Base-by-base conservation (phyloP, 1,140 invertebrate genomes). In the Hycleus phaleratus region DNA sequence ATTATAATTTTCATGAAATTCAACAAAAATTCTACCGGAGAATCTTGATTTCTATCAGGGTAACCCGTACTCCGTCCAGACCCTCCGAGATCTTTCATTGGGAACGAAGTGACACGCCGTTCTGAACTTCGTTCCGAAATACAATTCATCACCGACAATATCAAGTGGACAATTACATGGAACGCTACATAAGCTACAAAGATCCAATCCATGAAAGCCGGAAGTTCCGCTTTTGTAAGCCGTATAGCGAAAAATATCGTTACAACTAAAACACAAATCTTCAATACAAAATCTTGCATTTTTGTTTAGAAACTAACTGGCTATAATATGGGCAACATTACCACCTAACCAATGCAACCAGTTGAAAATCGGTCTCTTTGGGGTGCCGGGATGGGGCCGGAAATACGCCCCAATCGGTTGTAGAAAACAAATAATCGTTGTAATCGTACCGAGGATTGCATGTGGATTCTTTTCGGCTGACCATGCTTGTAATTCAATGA, bases 281-380 rank as follows among this genome's bases (percentile, higher is more conserved):
- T 12, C 9, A 38, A 12, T 4, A 55, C 39, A 18, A 18, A 18
- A 18, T 18, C 18, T 18, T 18, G 10, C n/a, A 44, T 42, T 42
- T 25, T 32, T 32, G 1, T 32, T 2, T 38, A 49, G 39, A 47
- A 56, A 82, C 85, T 83, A 80, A 95, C 93, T 90, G 69, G 84
- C 91, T 53, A 95, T 78, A 63, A 95, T 91, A 71, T 95, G 91
- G 2, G 93, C 93, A n/a, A 84, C 75, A 73, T 95, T 97, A 46
- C 95, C 95, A 61, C 92, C 82, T 43, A 91, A 77, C 91, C 93
- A 97, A 75, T 97, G 94, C 10, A 84, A 68, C 94, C 94, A 97
- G 74, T 98, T 98, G 78, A 97, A 97, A 51, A 95, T 77, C 0
- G 87, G 82, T 52, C 94, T 78, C 65, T 84, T 86, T 2, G 85